Evolutionary conservation across 2,113 vertebrate genomes (phyloP).

Genomic region (Brachyhypopomus gauderio): DNA sequence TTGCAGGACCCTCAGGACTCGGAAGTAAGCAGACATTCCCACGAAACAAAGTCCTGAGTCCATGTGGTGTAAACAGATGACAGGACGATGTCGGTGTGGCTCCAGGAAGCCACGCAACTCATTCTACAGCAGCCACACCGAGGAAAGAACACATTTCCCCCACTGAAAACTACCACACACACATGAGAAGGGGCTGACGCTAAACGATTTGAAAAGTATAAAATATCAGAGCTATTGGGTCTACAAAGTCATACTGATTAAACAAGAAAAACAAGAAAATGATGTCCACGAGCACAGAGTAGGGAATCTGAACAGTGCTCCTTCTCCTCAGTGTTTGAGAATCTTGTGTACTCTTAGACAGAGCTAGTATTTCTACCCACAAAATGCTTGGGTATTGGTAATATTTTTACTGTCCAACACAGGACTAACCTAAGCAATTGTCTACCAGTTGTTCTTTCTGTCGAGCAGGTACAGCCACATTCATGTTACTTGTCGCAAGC

Average conservation of each 20-base stretch:
- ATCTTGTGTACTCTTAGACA: background rate
- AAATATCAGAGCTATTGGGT: conserved; percentile 15
- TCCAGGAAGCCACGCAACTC: background rate
- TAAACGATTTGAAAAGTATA: background rate
- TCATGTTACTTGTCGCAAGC: conserved; percentile 9
- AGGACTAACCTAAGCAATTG: background rate
- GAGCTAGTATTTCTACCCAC: background rate
- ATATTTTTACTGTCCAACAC: background rate
- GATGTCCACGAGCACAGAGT: no score
- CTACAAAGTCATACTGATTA: background rate
- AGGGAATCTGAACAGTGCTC: background rate
- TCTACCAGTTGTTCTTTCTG: background rate
- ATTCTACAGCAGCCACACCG: no score
- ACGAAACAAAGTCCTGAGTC: background rate
- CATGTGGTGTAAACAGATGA: background rate
- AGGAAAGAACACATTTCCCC: no score
- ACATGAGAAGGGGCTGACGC: background rate
- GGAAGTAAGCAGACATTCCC: conserved; percentile 77
- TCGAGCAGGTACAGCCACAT: background rate
- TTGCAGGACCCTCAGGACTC: conserved; percentile 94
- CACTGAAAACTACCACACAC: no score
- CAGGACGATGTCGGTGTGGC: background rate
- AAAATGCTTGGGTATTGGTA: background rate
- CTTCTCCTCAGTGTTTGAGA: background rate
- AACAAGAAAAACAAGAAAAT: background rate